Conservation (phyloP, 2,888 invertebrate genomes). For the Andrena trimmerana region DNA sequence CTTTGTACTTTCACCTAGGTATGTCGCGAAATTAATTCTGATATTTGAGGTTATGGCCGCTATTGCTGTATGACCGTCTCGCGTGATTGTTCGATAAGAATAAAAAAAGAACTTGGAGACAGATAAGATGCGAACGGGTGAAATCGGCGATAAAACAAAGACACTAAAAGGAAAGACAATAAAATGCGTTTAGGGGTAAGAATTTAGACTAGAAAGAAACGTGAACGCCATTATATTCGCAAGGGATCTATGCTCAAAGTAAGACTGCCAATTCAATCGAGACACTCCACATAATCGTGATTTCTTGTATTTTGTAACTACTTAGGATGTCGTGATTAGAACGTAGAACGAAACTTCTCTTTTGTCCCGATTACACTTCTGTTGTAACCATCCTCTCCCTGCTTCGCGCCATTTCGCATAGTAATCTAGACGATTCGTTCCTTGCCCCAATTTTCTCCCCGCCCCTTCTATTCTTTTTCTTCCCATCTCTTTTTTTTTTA, state of each 20-base stretch:
- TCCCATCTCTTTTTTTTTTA: not conserved
- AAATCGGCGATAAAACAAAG: not conserved
- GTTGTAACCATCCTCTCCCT: slow-evolving; percentile 18
- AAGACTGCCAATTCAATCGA: slow-evolving; percentile 77
- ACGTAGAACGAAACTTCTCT: slow-evolving; percentile 28
- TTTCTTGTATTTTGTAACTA: slow-evolving; percentile 56
- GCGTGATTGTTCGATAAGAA: not conserved
- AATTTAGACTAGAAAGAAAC: slow-evolving; percentile 13
- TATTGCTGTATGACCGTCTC: not conserved
- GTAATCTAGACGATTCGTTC: slow-evolving; percentile 36
- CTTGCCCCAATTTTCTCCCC: not conserved
- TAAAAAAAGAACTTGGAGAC: too few species aligned
- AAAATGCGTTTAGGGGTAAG: slow-evolving; percentile 31
- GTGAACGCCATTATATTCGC: slow-evolving; percentile 24
- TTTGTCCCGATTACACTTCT: slow-evolving; percentile 1
- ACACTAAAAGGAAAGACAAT: slow-evolving; percentile 17
- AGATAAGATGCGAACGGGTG: too few species aligned
- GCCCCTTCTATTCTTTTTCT: not conserved
- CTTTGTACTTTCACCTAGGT: not conserved
- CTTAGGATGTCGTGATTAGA: slow-evolving; percentile 53
- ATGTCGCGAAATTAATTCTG: not conserved
- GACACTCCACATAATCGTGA: slow-evolving; percentile 63
- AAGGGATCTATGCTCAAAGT: slow-evolving; percentile 75
- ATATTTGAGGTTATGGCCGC: not conserved
- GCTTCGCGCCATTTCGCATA: slow-evolving; percentile 48